A percentile compares a stretch with the other conserved stretches of the same genome.
These are phyloP conservation scores for Yponomeuta cagnagella DNA, from an alignment of 2,888 invertebrate genomes.

Conservation along the genomic window DNA sequence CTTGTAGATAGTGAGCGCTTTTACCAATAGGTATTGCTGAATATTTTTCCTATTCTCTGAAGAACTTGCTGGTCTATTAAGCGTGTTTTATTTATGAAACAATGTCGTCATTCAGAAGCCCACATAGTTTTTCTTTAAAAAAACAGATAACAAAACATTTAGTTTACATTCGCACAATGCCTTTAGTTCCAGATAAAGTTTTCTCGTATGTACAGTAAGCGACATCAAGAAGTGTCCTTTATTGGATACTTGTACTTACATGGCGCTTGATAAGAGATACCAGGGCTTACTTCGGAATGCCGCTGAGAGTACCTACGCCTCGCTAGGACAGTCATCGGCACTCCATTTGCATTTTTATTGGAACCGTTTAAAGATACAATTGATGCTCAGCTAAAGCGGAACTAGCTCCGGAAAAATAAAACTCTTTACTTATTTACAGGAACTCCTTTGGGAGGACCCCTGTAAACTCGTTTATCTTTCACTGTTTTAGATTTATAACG, in stretches of 20 bases:
- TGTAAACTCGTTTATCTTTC: background rate
- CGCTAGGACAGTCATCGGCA: constrained; percentile 33
- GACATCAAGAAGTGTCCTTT: background rate
- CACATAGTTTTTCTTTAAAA: background rate
- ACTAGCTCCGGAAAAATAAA: background rate
- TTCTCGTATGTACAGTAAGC: background rate
- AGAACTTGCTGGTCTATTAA: background rate
- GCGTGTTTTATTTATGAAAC: background rate
- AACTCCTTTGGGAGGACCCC: background rate
- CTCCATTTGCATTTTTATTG: constrained; percentile 69
- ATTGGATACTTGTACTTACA: background rate
- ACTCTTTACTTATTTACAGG: background rate
- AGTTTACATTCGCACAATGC: too few species aligned
- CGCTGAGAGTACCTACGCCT: background rate
- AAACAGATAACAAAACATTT: background rate
- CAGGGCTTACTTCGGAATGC: background rate
- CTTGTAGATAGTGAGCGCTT: background rate
- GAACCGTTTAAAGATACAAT: constrained; percentile 41
- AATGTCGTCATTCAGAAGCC: background rate
- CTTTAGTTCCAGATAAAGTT: too few species aligned
- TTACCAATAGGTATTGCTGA: background rate
- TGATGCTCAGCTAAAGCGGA: constrained; percentile 8
- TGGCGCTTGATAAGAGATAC: background rate
- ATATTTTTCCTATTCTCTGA: background rate
- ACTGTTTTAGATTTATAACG: background rate